A percentile compares a stretch with the other conserved stretches of the same genome.
Conservation (phyloP, 2,888 invertebrate species). For the Phanerotoma sp. region DNA sequence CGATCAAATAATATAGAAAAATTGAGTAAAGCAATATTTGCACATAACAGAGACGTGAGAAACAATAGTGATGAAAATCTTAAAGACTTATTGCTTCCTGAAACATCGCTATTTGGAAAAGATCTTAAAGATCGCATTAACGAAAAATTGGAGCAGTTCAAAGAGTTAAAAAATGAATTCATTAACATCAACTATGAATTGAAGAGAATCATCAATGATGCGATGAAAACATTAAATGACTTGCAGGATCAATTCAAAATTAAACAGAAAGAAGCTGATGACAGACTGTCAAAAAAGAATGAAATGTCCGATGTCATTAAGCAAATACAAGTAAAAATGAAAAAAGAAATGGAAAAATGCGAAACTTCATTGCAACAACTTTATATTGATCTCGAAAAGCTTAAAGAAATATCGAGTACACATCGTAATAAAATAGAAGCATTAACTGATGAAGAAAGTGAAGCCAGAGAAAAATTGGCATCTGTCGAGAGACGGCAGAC, state of each 20-base stretch:
- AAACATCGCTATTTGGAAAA: conserved; percentile 36
- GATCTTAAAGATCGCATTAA: not conserved
- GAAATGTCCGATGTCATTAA: conserved; percentile 37
- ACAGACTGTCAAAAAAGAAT: conserved; percentile 32
- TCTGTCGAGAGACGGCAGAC: conserved; percentile 37
- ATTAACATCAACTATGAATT: conserved; percentile 27
- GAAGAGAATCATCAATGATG: no score
- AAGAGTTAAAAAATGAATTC: conserved; percentile 35
- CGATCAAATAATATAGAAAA: conserved; percentile 40
- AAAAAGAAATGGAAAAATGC: conserved; percentile 38
- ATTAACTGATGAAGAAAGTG: conserved; percentile 34
- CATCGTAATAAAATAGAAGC: conserved; percentile 33
- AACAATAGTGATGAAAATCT: conserved; percentile 37
- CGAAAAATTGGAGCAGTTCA: conserved; percentile 4
- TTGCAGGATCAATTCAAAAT: conserved; percentile 34
- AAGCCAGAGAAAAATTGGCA: conserved; percentile 41
- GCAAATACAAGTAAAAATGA: conserved; percentile 30
- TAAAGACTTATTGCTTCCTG: conserved; percentile 44
- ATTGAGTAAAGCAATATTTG: conserved; percentile 43
- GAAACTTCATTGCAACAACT: conserved; percentile 40
- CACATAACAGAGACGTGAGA: conserved; percentile 47
- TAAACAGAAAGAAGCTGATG: conserved; percentile 32
- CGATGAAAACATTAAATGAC: conserved; percentile 6
- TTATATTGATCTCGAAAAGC: conserved; percentile 34
- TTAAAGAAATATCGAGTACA: conserved; percentile 33